A percentile compares a stretch with the other conserved stretches of the same genome.
phyloP scores from a whole-genome alignment of 2,113 vertebrate genomes.

The Mesembrinibis cayennensis region DNA sequence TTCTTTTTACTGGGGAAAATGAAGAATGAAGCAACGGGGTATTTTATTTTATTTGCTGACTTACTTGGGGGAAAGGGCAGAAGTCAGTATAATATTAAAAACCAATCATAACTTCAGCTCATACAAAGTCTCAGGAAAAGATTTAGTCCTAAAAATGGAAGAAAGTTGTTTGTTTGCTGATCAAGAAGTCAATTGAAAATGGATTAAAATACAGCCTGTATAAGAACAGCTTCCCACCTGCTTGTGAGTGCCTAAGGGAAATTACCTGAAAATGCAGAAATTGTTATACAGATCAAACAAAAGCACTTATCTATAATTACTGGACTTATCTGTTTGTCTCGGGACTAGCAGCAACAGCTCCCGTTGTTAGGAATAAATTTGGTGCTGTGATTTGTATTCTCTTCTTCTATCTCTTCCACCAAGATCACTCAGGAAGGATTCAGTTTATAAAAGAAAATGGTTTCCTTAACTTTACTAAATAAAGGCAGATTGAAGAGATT shows the following conservation, averaged over 20 bases:
- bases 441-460: not conserved
- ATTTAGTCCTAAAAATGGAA: not conserved
- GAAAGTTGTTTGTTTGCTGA: not conserved
- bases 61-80: not conserved
- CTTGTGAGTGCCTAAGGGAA: conserved; percentile 27
- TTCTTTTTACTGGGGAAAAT: not conserved
- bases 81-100: conserved; percentile 2
- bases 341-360: not conserved
- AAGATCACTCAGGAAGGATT: not conserved
- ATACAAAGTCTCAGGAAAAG: not conserved
- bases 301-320: conserved; percentile 65
- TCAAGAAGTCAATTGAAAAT: conserved; percentile 20
- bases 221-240: not conserved
- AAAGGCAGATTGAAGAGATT: conserved; percentile 26
- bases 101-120: not conserved
- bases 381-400: not conserved
- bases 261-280: conserved; percentile 48
- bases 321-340: conserved; percentile 56
- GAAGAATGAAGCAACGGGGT: not conserved
- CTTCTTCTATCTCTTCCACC: not conserved
- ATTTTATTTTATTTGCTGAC: not conserved
- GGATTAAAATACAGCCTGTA: conserved; percentile 34
- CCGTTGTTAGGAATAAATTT: not conserved
- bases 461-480: conserved; percentile 9
- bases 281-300: conserved; percentile 59